A percentile compares a stretch with the other conserved stretches of the same genome.
These are phyloP conservation scores for Zophobas morio DNA, from an alignment of 1,140 invertebrate species.

Conservation along the genomic window DNA sequence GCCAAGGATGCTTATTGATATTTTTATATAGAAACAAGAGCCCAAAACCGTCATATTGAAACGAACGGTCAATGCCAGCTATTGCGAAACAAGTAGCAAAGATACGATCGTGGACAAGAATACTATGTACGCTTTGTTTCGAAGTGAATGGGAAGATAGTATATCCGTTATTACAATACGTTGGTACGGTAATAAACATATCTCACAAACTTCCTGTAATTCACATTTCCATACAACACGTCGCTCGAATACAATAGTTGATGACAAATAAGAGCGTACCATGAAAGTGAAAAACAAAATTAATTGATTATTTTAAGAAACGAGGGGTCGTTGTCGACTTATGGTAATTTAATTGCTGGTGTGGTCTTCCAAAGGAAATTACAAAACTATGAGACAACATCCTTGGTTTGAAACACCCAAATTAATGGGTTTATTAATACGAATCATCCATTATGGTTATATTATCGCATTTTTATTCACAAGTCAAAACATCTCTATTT, in stretches of 20 bases:
- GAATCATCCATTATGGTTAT: slow-evolving; percentile 6
- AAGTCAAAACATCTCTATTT: no score
- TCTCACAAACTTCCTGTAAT: slow-evolving; percentile 36
- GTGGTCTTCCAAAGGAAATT: slow-evolving; percentile 25
- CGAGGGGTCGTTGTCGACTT: slow-evolving; percentile 9
- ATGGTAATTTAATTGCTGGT: slow-evolving; percentile 31
- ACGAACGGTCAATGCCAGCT: slow-evolving; percentile 33
- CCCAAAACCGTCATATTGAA: slow-evolving; percentile 6
- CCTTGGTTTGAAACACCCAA: slow-evolving; percentile 19
- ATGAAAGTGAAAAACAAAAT: slow-evolving; percentile 36
- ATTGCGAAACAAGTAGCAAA: slow-evolving; percentile 26
- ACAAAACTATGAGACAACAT: slow-evolving; percentile 7
- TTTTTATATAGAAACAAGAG: not conserved
- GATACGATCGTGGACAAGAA: slow-evolving; percentile 29
- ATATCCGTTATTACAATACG: slow-evolving; percentile 30
- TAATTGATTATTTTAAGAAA: slow-evolving; percentile 39
- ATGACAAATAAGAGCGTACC: slow-evolving; percentile 26
- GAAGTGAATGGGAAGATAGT: slow-evolving; percentile 27
- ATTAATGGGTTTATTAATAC: slow-evolving; percentile 32
- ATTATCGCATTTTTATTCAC: not conserved
- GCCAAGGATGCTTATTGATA: not conserved
- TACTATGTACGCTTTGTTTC: slow-evolving; percentile 17
- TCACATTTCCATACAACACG: slow-evolving; percentile 27
- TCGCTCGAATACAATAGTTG: slow-evolving; percentile 19
- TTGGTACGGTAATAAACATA: slow-evolving; percentile 31